These are phyloP conservation scores for Hyposoter dolosus DNA, from an alignment of 2,888 invertebrate species.

Conservation along the genomic window DNA sequence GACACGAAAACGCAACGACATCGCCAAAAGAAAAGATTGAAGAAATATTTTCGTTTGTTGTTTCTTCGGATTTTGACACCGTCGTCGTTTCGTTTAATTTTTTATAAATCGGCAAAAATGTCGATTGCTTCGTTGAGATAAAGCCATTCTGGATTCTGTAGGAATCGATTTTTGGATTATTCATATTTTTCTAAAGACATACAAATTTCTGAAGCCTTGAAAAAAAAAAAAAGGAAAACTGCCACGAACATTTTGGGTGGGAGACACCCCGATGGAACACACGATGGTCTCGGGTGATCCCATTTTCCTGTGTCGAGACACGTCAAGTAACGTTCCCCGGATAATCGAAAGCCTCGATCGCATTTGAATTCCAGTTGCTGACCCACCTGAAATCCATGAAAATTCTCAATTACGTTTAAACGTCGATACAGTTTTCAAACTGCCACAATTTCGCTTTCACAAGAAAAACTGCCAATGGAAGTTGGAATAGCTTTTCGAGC, in stretches of 20 bases:
- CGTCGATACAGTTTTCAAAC: not conserved
- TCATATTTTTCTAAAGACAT: not conserved
- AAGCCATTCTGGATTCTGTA: constrained; percentile 73
- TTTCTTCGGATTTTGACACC: not conserved
- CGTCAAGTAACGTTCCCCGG: constrained; percentile 85
- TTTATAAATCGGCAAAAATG: constrained; percentile 26
- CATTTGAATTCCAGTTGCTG: constrained; percentile 87
- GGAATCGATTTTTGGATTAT: not conserved
- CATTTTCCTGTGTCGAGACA: constrained; percentile 87
- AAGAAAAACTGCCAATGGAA: not conserved
- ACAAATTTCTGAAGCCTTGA: too few species aligned
- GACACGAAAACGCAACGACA: constrained; percentile 74
- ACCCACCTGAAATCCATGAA: constrained; percentile 78
- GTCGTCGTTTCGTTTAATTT: constrained; percentile 32
- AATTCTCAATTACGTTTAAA: not conserved
- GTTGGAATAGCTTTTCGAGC: not conserved
- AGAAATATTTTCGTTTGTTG: not conserved
- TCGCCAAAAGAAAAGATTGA: constrained; percentile 69
- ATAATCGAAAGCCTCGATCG: constrained; percentile 83
- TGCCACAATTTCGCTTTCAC: not conserved
- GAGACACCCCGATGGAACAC: constrained; percentile 84
- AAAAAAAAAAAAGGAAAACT: not conserved
- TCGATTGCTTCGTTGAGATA: constrained; percentile 58
- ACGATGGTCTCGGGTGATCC: constrained; percentile 84
- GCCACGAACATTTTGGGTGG: constrained; percentile 76